A percentile compares a stretch with the other conserved stretches of the same genome.
phyloP scores from a whole-genome alignment of 2,797 vertebrate species.

The Geotrypetes seraphini region DNA sequence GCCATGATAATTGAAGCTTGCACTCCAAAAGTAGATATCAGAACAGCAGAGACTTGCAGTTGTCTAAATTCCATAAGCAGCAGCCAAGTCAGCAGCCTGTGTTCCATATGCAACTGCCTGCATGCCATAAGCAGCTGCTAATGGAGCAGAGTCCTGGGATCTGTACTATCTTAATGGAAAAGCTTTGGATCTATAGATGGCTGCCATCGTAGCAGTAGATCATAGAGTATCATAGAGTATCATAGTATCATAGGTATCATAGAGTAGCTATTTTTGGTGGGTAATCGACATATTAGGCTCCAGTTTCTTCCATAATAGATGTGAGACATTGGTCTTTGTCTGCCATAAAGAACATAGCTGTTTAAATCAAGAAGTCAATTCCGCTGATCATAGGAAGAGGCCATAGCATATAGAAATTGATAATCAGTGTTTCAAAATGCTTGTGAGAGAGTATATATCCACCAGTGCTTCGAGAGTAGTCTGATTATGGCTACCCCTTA shows the following conservation, averaged over 20 bases:
- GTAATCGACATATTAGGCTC: slow-evolving; percentile 53
- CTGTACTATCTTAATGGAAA: slow-evolving; percentile 66
- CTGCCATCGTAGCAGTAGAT: slow-evolving; percentile 45
- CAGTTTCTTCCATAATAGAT: slow-evolving; percentile 72
- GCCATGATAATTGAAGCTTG: slow-evolving; percentile 35
- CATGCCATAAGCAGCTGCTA: slow-evolving; percentile 49
- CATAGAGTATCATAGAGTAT: too few relatives aligned
- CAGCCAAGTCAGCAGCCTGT: slow-evolving; percentile 37
- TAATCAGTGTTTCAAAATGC: too few relatives aligned
- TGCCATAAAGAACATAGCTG: slow-evolving; percentile 44
- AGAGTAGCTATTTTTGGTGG: slow-evolving; percentile 52
- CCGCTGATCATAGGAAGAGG: slow-evolving; percentile 52
- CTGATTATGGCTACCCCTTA: too few relatives aligned
- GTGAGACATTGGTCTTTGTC: slow-evolving; percentile 47
- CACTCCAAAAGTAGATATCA: slow-evolving; percentile 34
- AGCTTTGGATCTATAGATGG: slow-evolving; percentile 68
- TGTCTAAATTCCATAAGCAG: slow-evolving; percentile 38
- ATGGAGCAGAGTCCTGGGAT: slow-evolving; percentile 48
- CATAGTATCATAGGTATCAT: too few relatives aligned
- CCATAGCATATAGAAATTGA: slow-evolving; percentile 39
- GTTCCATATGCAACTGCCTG: slow-evolving; percentile 50
- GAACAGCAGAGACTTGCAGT: slow-evolving; percentile 25
- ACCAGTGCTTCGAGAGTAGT: too few relatives aligned
- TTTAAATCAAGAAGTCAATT: slow-evolving; percentile 29
- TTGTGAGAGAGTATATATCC: too few relatives aligned